These are phyloP conservation scores for Dendrolimus punctatus DNA, from an alignment of 1,140 invertebrate genomes.

Conservation along the genomic window DNA sequence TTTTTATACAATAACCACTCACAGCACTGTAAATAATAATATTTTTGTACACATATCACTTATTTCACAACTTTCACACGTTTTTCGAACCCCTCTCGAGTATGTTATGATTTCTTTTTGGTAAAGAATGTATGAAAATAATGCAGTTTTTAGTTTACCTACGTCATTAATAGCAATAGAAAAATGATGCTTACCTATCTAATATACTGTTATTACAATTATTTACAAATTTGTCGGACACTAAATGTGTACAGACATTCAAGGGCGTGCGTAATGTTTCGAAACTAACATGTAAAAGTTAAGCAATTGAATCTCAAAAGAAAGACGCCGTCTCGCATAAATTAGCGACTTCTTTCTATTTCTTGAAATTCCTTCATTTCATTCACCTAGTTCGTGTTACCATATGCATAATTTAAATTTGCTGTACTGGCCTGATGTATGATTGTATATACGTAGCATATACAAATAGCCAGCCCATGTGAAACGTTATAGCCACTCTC, in stretches of 20 bases:
- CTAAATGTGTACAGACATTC: slow-evolving; percentile 30
- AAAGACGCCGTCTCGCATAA: slow-evolving; percentile 68
- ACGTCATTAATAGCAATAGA: slow-evolving; percentile 66
- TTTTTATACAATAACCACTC: slow-evolving; percentile 4
- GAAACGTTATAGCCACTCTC: no score
- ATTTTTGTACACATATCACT: background rate
- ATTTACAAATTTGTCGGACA: slow-evolving; percentile 28
- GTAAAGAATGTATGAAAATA: slow-evolving; percentile 22
- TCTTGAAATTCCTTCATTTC: slow-evolving; percentile 66
- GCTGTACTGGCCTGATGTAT: no score
- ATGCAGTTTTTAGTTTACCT: slow-evolving; percentile 50
- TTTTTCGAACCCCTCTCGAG: background rate
- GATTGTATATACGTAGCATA: no score
- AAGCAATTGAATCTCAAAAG: slow-evolving; percentile 61
- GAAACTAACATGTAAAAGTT: slow-evolving; percentile 42
- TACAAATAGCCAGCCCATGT: no score
- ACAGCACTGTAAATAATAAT: no score
- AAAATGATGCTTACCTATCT: slow-evolving; percentile 51
- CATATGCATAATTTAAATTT: slow-evolving; percentile 5
- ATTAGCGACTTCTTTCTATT: slow-evolving; percentile 69
- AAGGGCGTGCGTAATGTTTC: slow-evolving; percentile 44
- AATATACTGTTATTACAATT: slow-evolving; percentile 29
- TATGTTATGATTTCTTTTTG: slow-evolving; percentile 1
- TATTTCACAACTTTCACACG: background rate
- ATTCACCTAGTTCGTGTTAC: slow-evolving; percentile 52